Evolutionary conservation across 2,113 vertebrate genomes (phyloP).

Genomic region (Orthochromis indermauri): DNA sequence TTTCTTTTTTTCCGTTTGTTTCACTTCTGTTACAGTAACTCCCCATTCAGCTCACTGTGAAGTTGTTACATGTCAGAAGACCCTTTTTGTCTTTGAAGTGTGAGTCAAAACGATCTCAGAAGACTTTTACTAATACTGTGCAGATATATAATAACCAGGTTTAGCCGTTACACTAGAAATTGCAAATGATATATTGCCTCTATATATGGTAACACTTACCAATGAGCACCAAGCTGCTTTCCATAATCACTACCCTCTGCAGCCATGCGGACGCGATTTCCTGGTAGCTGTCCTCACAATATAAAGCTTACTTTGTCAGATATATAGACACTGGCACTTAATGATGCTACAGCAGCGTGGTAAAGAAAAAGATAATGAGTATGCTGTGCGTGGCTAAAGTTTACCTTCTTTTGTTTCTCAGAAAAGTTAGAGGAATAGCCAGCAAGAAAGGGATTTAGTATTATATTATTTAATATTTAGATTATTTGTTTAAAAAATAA

Average conservation of each 20-base stretch:
- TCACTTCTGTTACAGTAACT: constrained; percentile 2
- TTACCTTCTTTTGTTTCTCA: neutral
- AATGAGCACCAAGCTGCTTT: neutral
- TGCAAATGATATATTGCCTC: neutral
- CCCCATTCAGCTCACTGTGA: neutral
- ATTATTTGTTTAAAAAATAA: neutral
- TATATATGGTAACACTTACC: neutral
- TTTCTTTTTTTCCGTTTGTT: neutral
- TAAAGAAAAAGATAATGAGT: constrained; percentile 15
- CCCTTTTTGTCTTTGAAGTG: neutral
- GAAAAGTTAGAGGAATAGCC: neutral
- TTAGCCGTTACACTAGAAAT: neutral
- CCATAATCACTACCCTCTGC: constrained; percentile 14
- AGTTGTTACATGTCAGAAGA: neutral
- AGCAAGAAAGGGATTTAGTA: neutral
- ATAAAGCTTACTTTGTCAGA: neutral
- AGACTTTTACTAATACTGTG: neutral
- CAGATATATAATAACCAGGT: neutral
- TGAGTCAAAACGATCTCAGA: neutral
- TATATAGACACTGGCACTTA: neutral
- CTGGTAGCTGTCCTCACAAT: constrained; percentile 3
- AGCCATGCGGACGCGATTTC: constrained; percentile 2
- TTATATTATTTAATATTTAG: neutral
- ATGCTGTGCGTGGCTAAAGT: neutral
- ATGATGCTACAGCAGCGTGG: neutral